Percentiles rank a stretch among this genome's conserved stretches.
Evolutionary conservation across 2,888 invertebrate genomes (phyloP).

Genomic region (Hemaris fuciformis): DNA sequence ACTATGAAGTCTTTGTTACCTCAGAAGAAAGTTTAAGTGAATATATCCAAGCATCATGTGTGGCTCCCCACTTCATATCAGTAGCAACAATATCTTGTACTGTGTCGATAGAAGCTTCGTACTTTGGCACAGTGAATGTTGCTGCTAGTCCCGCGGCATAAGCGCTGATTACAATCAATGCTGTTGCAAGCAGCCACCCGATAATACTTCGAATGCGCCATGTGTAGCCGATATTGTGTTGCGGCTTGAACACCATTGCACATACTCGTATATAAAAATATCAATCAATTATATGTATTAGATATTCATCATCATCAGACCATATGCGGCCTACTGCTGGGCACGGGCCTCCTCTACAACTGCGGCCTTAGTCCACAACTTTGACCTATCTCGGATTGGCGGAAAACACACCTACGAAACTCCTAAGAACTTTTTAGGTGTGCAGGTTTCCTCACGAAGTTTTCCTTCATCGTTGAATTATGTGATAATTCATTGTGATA

Average conservation of each 20-base stretch:
- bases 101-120: slow-evolving; percentile 83
- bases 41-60: slow-evolving; percentile 85
- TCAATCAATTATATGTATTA: too few species aligned
- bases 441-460: too few species aligned
- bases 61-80: slow-evolving; percentile 83
- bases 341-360: too few species aligned
- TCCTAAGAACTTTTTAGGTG: too few species aligned
- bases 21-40: slow-evolving; percentile 81
- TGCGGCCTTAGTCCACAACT: too few species aligned
- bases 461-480: too few species aligned
- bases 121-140: slow-evolving; percentile 84
- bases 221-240: slow-evolving; percentile 33
- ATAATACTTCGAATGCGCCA: slow-evolving; percentile 70
- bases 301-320: too few species aligned
- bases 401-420: too few species aligned
- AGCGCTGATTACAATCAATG: slow-evolving; percentile 82
- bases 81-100: slow-evolving; percentile 82
- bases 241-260: slow-evolving; percentile 46
- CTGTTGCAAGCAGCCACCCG: slow-evolving; percentile 76
- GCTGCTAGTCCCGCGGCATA: slow-evolving; percentile 86
- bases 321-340: too few species aligned
- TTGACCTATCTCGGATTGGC: too few species aligned
- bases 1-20: slow-evolving; percentile 59
- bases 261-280: too few species aligned
- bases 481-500: too few species aligned